Evolutionary conservation across 1,140 invertebrate species (phyloP).

Genomic region (Orchesella cincta): DNA sequence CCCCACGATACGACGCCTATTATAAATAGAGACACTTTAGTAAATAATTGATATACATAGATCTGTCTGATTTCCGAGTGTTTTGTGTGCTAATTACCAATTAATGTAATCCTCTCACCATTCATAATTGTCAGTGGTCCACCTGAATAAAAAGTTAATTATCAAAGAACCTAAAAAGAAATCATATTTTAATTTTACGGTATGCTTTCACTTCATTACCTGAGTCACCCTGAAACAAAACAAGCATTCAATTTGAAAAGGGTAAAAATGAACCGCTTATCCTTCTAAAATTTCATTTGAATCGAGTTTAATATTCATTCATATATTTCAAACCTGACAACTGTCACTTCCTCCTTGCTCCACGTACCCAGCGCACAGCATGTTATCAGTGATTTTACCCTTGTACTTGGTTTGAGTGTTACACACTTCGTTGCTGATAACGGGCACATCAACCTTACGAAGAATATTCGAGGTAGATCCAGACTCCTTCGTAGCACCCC

Average conservation of each 20-base stretch:
- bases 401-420: slow-evolving; percentile 43
- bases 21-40: too few relatives aligned
- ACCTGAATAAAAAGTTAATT: too few relatives aligned
- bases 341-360: slow-evolving; percentile 41
- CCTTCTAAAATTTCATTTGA: not conserved
- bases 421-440: slow-evolving; percentile 42
- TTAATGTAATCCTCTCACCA: slow-evolving; percentile 39
- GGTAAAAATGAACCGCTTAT: not conserved
- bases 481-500: slow-evolving; percentile 64
- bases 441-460: slow-evolving; percentile 41
- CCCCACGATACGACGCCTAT: not conserved
- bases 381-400: slow-evolving; percentile 46
- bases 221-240: slow-evolving; percentile 31
- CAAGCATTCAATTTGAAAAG: slow-evolving; percentile 4
- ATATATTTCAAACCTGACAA: slow-evolving; percentile 47
- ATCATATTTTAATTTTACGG: too few relatives aligned
- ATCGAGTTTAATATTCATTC: slow-evolving; percentile 7
- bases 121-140: slow-evolving; percentile 44
- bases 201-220: too few relatives aligned
- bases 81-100: slow-evolving; percentile 31
- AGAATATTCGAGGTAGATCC: slow-evolving; percentile 45
- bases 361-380: slow-evolving; percentile 37
- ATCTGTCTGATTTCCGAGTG: not conserved
- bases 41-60: too few relatives aligned
- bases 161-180: too few relatives aligned